Evolutionary conservation across 2,113 vertebrate genomes (phyloP).

Genomic region (Oenanthe melanoleuca): DNA sequence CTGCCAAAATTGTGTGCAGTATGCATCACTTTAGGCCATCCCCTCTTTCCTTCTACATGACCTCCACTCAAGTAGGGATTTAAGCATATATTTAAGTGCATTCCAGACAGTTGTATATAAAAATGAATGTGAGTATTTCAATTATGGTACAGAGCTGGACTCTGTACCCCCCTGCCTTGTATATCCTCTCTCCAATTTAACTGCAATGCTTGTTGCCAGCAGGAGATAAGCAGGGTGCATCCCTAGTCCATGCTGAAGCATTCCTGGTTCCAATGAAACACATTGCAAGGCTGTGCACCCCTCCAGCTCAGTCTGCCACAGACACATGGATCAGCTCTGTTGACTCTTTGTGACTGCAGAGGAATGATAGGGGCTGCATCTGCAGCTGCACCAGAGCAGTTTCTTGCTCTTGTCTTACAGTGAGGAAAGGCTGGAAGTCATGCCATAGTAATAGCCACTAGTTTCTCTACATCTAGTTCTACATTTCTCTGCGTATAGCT

Average conservation of each 20-base stretch:
- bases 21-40: not conserved
- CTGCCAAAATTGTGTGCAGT: not conserved
- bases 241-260: not conserved
- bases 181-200: not conserved
- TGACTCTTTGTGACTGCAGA: accelerated
- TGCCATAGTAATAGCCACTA: not conserved
- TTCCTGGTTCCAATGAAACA: not conserved
- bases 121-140: not conserved
- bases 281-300: not conserved
- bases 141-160: not conserved
- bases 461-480: not conserved
- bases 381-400: not conserved
- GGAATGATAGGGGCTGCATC: not conserved
- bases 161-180: not conserved
- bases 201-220: not conserved
- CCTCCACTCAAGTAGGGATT: not conserved
- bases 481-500: not conserved
- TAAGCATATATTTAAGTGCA: not conserved
- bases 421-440: not conserved
- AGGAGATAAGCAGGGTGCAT: not conserved
- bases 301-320: not conserved
- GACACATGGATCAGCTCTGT: not conserved
- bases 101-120: not conserved
- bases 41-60: not conserved
- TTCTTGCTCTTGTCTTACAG: not conserved